These are phyloP conservation scores for Drosophila atripex DNA, from an alignment of 2,888 invertebrate species.

Conservation along the genomic window DNA sequence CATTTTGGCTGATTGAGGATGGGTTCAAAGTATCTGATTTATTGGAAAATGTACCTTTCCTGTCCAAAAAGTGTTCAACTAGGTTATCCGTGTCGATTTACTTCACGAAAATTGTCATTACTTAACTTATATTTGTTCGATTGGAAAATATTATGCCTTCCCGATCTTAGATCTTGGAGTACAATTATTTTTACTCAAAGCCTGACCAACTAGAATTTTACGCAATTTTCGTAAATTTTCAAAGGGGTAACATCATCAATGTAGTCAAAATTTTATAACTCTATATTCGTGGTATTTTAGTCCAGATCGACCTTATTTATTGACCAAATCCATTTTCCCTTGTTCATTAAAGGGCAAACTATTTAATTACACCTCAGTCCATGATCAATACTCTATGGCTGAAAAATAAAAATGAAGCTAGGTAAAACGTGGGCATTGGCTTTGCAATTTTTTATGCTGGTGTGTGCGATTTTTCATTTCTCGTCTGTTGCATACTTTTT, in stretches of 20 bases:
- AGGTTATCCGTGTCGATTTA: too few relatives aligned
- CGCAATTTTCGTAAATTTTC: too few relatives aligned
- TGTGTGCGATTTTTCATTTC: slow-evolving; percentile 70
- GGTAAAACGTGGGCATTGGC: slow-evolving; percentile 26
- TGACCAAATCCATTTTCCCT: not conserved
- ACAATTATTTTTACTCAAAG: too few relatives aligned
- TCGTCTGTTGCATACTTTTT: slow-evolving; percentile 64
- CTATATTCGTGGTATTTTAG: too few relatives aligned
- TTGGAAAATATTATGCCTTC: too few relatives aligned
- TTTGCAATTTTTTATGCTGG: slow-evolving; percentile 70
- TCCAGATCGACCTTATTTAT: not conserved
- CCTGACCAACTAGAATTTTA: too few relatives aligned
- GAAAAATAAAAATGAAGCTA: slow-evolving; percentile 21
- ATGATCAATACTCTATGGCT: slow-evolving; percentile 17
- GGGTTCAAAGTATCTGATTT: not conserved
- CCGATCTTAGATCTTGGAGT: too few relatives aligned
- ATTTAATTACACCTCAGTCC: not conserved
- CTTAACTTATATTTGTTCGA: too few relatives aligned
- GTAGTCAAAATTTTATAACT: too few relatives aligned
- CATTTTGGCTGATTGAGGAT: not conserved
- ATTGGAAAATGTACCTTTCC: not conserved
- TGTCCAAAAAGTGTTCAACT: too few relatives aligned
- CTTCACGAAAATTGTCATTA: too few relatives aligned
- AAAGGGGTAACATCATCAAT: too few relatives aligned
- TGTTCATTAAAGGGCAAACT: slow-evolving; percentile 15